Percentiles rank a stretch among this genome's conserved stretches.
phyloP scores from a whole-genome alignment of 2,888 invertebrate species.

The Masnerella sp. region DNA sequence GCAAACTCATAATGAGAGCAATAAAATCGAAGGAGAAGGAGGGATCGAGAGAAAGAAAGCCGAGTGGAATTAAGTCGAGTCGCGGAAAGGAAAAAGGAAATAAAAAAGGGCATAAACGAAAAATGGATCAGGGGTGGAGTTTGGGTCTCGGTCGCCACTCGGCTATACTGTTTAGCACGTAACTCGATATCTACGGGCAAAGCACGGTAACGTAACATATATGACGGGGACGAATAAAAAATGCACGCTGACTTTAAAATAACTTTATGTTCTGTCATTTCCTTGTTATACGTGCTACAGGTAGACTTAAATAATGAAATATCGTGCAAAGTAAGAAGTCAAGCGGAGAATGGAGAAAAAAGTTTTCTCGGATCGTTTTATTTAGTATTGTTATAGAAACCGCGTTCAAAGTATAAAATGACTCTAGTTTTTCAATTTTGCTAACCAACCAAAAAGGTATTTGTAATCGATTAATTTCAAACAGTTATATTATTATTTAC shows the following conservation, averaged over 20 bases:
- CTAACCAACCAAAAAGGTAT: no score
- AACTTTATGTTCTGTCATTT: constrained; percentile 41
- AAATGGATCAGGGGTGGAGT: constrained; percentile 68
- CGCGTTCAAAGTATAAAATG: no score
- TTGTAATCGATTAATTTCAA: no score
- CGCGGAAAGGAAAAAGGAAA: constrained; percentile 51
- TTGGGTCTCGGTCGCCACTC: constrained; percentile 71
- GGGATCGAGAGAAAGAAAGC: constrained; percentile 38
- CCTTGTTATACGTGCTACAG: constrained; percentile 25
- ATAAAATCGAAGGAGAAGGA: constrained; percentile 33
- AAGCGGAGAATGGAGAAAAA: not conserved
- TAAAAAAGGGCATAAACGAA: constrained; percentile 58
- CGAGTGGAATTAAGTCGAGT: constrained; percentile 49
- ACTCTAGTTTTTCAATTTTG: no score
- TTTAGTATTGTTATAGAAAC: no score
- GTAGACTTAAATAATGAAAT: constrained; percentile 31
- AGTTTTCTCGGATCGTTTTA: no score
- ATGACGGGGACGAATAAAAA: constrained; percentile 48
- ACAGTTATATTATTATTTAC: no score
- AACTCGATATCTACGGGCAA: constrained; percentile 71
- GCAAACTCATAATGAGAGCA: constrained; percentile 4
- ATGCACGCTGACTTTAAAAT: constrained; percentile 43
- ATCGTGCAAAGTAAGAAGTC: not conserved
- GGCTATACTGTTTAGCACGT: constrained; percentile 72
- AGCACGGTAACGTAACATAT: constrained; percentile 48